Base-by-base conservation (phyloP, 2,888 invertebrate genomes). In the Euzetes globulus region DNA sequence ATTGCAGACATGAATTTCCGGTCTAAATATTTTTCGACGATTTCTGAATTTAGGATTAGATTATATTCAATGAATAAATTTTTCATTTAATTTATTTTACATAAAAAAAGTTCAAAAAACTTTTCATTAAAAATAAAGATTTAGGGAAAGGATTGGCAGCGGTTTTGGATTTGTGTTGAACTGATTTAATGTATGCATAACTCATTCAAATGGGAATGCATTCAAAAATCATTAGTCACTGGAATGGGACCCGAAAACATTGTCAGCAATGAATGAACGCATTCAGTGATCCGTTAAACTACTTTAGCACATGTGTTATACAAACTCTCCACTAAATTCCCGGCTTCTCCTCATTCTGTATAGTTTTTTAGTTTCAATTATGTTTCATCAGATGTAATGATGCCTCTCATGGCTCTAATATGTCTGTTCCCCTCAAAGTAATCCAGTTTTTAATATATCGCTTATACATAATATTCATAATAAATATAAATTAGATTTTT, bases 341-440 rank as follows among this genome's bases (percentile, higher is more conserved):
- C 33, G 33, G 33, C 22, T 29, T 60, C 17, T 60, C 22, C 25
- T 60, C 25, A 29, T 17, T 60, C 60, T 13, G 47, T 27, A 25
- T n/a, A n/a, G n/a, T 6, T 60, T 29, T 60, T 60, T 60, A 60
- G 60, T 60, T 60, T 60, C 60, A 60, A 60, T 60, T 60, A 60
- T 60, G 27, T 60, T 60, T 60, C 17, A 11, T 29, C 29, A 60
- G 22, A 22, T 60, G 60, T 29, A 60, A 60, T 60, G 60, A 29
- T 60, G 29, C 29, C 11, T 60, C 27, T 33, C 7, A 55, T 55
- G 9, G 4, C 22, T 22, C 25, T 55, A 11, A 60, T 60, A 6
- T 25, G 22, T n/a, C 25, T 55, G 9, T 17, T 29, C 22, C 22
- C 60, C 33, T 25, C 33, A 60, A 33, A 27, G 6, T 22, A 55